Evolutionary conservation across 37 sponge, comb jelly and placozoan genomes (phyloP).

Genomic region (Chondrosia reniformis): DNA sequence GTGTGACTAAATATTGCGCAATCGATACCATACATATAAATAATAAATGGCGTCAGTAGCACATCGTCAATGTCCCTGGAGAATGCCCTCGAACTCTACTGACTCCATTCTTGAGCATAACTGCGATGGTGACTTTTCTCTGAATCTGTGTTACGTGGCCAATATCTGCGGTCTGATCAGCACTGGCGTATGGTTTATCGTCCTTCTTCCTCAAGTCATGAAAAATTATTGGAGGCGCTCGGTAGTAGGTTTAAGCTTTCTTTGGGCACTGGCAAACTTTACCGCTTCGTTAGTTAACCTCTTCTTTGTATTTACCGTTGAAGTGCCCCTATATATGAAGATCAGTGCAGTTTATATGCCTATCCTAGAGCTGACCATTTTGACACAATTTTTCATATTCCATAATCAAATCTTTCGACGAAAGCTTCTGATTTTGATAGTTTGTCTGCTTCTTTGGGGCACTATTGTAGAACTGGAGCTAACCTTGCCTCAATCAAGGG

Average conservation of each 20-base stretch:
- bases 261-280: constrained; percentile 58
- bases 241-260: constrained; percentile 42
- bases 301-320: constrained; percentile 33
- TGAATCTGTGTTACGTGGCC: constrained; percentile 20
- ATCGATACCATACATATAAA: too few relatives aligned
- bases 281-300: constrained; percentile 55
- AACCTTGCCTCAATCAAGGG: background rate
- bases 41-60: too few relatives aligned
- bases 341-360: constrained; percentile 37
- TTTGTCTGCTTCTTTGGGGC: constrained; percentile 44
- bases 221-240: constrained; percentile 39
- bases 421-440: constrained; percentile 26
- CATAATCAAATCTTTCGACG: background rate
- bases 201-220: constrained; percentile 46
- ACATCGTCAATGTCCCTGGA: too few relatives aligned
- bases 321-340: constrained; percentile 29
- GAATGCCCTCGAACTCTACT: too few relatives aligned
- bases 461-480: constrained; percentile 33
- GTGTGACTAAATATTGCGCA: too few relatives aligned
- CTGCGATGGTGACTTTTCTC: constrained; percentile 17
- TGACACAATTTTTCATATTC: constrained; percentile 39
- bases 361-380: constrained; percentile 37
- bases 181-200: constrained; percentile 40
- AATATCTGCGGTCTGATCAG: constrained; percentile 39
- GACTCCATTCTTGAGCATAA: constrained; percentile 11